Conservation (phyloP, 2,797 vertebrate species). For the Myoxocephalus aenaeus region DNA sequence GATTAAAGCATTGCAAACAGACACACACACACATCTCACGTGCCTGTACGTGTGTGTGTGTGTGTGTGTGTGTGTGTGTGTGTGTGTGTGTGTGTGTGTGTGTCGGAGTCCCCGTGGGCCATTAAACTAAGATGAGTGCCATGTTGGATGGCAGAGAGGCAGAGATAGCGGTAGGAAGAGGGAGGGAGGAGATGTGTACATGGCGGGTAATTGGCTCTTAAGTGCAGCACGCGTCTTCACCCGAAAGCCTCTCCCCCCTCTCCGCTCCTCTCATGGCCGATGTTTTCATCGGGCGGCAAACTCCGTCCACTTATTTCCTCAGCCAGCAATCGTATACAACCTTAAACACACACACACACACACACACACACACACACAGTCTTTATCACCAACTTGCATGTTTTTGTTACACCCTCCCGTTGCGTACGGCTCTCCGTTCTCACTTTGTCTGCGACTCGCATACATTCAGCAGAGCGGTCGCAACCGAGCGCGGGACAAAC, state of each 20-base stretch:
- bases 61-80: conserved; percentile 21
- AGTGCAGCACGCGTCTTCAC: conserved; percentile 80
- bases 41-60: conserved; percentile 13
- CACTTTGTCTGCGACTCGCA: background rate
- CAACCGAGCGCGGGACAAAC: background rate
- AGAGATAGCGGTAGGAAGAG: conserved; percentile 59
- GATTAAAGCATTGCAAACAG: conserved; percentile 64
- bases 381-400: conserved; percentile 68
- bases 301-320: conserved; percentile 76
- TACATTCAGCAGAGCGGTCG: conserved; percentile 4
- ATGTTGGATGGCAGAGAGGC: conserved; percentile 69
- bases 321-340: conserved; percentile 72
- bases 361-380: conserved; percentile 63
- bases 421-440: conserved; percentile 24
- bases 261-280: conserved; percentile 73
- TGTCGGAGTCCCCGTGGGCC: conserved; percentile 62
- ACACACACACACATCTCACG: conserved; percentile 53
- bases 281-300: conserved; percentile 73
- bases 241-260: conserved; percentile 71
- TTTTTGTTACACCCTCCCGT: conserved; percentile 36
- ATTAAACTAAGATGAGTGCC: conserved; percentile 81
- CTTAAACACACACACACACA: conserved; percentile 63
- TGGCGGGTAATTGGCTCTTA: conserved; percentile 83
- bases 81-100: conserved; percentile 15
- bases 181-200: conserved; percentile 74